Base-by-base conservation (phyloP, 2,888 invertebrate species). In the Xestobium rufovillosum region DNA sequence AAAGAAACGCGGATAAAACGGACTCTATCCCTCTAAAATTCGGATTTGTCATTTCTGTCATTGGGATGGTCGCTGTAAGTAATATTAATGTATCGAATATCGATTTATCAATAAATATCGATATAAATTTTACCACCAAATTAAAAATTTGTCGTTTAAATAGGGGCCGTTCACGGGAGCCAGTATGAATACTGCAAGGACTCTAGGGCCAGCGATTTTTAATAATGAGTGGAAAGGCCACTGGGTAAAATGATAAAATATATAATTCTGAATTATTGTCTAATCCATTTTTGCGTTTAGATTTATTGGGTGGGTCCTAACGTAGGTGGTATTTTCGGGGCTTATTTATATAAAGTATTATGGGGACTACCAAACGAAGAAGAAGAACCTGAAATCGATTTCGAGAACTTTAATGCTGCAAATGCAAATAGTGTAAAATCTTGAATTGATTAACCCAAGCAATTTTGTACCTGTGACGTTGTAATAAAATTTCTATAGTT, bases 131-230 rank as follows among this genome's bases (percentile, higher is more conserved):
- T n/a, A 19, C 23, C 23, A 19, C 6, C 23, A n/a, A n/a, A n/a
- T n/a, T 19, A 19, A 19, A 19, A 19, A 19, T 19, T 19, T 8
- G 8, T 30, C 14, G 9, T 27, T 9, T 37, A 16, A 25, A 25
- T 63, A 84, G 84, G 81, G 78, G 3, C 77, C 78, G 2, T 71
- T 76, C 45, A 85, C 85, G 8, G 78, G 79, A 1, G 73, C 77
- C 30, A 77, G 79, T 42, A 75, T 81, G 75, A 82, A 82, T 52
- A 78, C 80, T 1, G 80, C 76, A 1, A 66, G 81, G 45, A 71
- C 70, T 0, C 69, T 87, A 12, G 84, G 71, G 0, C 85, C 86
- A 0, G 81, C 84, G 0, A 45, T 85, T 3, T 77, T 79, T 71
- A 77, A 77, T 10, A 70, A 69, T 3, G 60, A 68, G 25, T 86